These are phyloP conservation scores for Rhinoderma darwinii DNA, from an alignment of 2,113 vertebrate species.

Conservation along the genomic window DNA sequence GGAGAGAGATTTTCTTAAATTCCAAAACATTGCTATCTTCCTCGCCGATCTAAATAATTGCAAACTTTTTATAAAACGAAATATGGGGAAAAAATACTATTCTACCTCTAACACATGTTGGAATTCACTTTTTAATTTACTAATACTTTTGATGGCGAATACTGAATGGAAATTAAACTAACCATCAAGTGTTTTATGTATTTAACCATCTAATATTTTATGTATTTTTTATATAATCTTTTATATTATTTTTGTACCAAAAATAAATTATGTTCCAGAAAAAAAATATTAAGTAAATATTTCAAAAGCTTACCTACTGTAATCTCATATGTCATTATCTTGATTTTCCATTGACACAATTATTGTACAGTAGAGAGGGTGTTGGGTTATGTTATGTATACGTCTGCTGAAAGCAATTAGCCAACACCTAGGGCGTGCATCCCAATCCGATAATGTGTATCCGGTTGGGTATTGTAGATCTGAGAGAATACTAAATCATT, in stretches of 20 bases:
- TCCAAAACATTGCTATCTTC: no score
- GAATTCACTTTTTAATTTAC: no score
- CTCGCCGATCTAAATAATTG: no score
- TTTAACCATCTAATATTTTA: no score
- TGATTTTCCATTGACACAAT: not conserved
- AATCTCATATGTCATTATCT: not conserved
- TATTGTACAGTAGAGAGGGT: not conserved
- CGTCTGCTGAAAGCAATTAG: not conserved
- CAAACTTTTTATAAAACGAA: no score
- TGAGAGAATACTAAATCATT: conserved; percentile 30
- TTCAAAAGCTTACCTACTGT: not conserved
- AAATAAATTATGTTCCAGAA: not conserved
- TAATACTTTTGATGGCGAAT: no score
- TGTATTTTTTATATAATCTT: not conserved
- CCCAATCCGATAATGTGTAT: conserved; percentile 38
- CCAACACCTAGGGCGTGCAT: conserved; percentile 33
- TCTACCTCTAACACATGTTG: no score
- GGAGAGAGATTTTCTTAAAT: no score
- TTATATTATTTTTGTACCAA: no score
- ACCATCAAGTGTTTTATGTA: no score
- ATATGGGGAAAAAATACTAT: no score
- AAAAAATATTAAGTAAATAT: not conserved
- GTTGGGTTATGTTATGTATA: conserved; percentile 5
- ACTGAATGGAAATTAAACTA: no score
- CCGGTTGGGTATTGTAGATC: conserved; percentile 19